phyloP scores from a whole-genome alignment of 2,888 invertebrate species.

The Synanthedon formicaeformis region DNA sequence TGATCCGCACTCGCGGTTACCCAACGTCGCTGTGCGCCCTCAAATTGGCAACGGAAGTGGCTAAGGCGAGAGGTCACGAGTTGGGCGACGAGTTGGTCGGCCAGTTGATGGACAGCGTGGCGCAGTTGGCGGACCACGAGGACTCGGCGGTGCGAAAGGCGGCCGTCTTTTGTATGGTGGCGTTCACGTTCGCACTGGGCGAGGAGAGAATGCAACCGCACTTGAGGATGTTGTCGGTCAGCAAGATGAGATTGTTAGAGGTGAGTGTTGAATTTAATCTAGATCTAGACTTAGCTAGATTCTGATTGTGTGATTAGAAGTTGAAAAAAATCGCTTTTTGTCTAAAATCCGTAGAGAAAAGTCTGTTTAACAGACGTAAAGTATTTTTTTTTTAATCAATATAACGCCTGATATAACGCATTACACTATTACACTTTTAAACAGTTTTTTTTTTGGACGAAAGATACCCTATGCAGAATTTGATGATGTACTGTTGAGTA shows the following conservation, averaged over 20 bases:
- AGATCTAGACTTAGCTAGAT: too few relatives aligned
- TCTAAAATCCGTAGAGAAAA: too few relatives aligned
- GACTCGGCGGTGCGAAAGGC: slow-evolving; percentile 96
- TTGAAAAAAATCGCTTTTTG: too few relatives aligned
- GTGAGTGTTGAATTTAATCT: slow-evolving; percentile 16
- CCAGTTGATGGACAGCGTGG: slow-evolving; percentile 88
- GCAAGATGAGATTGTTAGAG: slow-evolving; percentile 89
- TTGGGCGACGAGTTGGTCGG: slow-evolving; percentile 81
- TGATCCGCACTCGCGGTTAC: slow-evolving; percentile 88
- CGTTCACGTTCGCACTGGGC: slow-evolving; percentile 89
- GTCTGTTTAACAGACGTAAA: too few relatives aligned
- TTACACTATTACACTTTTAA: too few relatives aligned
- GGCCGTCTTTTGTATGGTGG: slow-evolving; percentile 97
- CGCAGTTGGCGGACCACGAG: slow-evolving; percentile 88
- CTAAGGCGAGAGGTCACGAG: slow-evolving; percentile 80
- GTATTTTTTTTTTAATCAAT: too few relatives aligned
- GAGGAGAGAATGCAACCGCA: slow-evolving; percentile 87
- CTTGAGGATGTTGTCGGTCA: slow-evolving; percentile 83
- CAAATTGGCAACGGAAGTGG: slow-evolving; percentile 88
- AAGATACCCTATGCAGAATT: too few relatives aligned
- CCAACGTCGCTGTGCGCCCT: slow-evolving; percentile 92
- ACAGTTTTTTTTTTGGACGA: too few relatives aligned
- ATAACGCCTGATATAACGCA: too few relatives aligned
- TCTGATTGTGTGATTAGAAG: too few relatives aligned
- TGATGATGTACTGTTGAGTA: too few relatives aligned